phyloP scores from a whole-genome alignment of 2,888 invertebrate species.

The Drosophila histrio region DNA sequence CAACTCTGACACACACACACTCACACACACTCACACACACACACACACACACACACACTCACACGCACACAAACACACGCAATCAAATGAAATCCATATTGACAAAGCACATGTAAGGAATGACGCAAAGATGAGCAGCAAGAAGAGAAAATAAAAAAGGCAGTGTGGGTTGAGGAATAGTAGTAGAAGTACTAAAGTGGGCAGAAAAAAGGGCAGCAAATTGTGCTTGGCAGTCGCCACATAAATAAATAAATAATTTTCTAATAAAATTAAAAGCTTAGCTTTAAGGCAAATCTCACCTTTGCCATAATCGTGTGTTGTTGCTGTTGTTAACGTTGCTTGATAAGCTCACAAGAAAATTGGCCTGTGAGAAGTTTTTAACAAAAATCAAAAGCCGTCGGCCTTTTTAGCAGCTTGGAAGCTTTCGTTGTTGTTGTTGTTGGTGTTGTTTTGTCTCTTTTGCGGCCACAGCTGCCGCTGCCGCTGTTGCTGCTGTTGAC shows the following conservation, averaged over 20 bases:
- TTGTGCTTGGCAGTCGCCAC: slow-evolving; percentile 18
- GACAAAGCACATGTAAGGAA: slow-evolving; percentile 46
- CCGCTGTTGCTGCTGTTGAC: slow-evolving; percentile 17
- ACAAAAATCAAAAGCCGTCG: slow-evolving; percentile 50
- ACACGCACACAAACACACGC: slow-evolving; percentile 19
- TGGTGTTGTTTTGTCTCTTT: slow-evolving; percentile 9
- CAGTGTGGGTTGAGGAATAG: too few relatives aligned
- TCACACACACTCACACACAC: slow-evolving; percentile 1
- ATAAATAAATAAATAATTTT: slow-evolving; percentile 67
- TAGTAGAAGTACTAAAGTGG: background rate
- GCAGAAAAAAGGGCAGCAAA: slow-evolving; percentile 11
- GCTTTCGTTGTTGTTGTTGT: slow-evolving; percentile 26
- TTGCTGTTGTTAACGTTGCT: background rate
- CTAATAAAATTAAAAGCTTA: slow-evolving; percentile 67
- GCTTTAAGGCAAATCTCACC: slow-evolving; percentile 53
- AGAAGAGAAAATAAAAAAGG: background rate
- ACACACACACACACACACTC: slow-evolving; percentile 7
- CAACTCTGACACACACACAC: slow-evolving; percentile 30
- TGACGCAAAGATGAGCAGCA: slow-evolving; percentile 5
- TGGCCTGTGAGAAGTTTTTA: slow-evolving; percentile 22
- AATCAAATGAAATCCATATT: slow-evolving; percentile 62
- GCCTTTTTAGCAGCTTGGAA: slow-evolving; percentile 32
- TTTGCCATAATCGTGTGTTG: slow-evolving; percentile 65
- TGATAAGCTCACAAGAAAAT: slow-evolving; percentile 38
- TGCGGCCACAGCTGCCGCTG: slow-evolving; percentile 21